phyloP scores from a whole-genome alignment of 2,113 vertebrate genomes.

The Capreolus pygargus region DNA sequence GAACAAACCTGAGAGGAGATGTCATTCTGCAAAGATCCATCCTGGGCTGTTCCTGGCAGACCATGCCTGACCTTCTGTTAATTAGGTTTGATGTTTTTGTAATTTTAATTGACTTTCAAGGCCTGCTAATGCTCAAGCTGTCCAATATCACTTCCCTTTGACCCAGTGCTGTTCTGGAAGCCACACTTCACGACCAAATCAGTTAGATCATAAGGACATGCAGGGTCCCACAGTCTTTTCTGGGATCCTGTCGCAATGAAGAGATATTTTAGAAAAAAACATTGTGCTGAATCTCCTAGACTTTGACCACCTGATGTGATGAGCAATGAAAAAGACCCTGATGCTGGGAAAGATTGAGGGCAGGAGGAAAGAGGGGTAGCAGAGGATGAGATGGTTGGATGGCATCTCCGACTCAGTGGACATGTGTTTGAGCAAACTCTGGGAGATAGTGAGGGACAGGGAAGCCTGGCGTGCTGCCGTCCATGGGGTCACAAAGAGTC shows the following conservation, averaged over 20 bases:
- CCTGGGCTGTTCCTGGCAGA: too few species aligned
- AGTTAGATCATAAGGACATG: background rate
- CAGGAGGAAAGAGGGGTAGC: background rate
- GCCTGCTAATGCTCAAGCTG: background rate
- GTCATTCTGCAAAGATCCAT: background rate
- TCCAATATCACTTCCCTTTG: background rate
- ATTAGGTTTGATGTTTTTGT: background rate
- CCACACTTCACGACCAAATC: background rate
- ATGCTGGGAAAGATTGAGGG: background rate
- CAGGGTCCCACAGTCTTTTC: background rate
- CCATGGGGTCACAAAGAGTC: background rate
- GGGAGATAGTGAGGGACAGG: background rate
- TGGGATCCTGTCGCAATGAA: background rate
- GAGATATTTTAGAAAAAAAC: background rate
- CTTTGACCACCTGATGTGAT: background rate
- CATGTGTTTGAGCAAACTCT: background rate
- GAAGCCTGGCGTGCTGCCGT: background rate
- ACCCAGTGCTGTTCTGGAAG: background rate
- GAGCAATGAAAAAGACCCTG: background rate
- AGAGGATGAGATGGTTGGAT: background rate
- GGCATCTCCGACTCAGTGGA: background rate
- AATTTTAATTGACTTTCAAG: background rate
- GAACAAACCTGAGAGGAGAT: background rate
- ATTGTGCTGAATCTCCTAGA: background rate
- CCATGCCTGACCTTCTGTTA: background rate